These are phyloP conservation scores for Shargacucullia verbasci DNA, from an alignment of 2,888 invertebrate species.

Conservation along the genomic window DNA sequence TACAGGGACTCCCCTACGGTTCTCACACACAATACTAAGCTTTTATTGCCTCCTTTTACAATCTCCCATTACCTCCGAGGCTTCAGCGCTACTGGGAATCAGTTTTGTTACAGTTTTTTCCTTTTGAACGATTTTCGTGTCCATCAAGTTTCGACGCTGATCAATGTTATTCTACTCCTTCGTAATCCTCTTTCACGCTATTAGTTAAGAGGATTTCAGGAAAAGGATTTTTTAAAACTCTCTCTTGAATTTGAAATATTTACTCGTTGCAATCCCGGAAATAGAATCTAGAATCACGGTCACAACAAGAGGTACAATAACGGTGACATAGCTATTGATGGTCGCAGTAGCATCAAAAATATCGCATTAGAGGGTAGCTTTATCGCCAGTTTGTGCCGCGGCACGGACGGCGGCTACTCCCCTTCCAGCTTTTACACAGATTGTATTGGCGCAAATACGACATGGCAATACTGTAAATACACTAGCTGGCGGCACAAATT, in stretches of 20 bases:
- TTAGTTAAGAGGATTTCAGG: slow-evolving; percentile 58
- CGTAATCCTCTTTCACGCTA: slow-evolving; percentile 61
- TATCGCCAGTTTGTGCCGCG: slow-evolving; percentile 67
- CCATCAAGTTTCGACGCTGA: slow-evolving; percentile 74
- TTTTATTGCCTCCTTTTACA: slow-evolving; percentile 89
- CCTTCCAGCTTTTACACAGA: slow-evolving; percentile 79
- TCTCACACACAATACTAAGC: slow-evolving; percentile 88
- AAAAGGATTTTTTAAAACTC: slow-evolving; percentile 42
- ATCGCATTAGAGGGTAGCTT: slow-evolving; percentile 75
- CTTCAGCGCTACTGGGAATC: slow-evolving; percentile 84
- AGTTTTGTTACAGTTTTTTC: slow-evolving; percentile 86
- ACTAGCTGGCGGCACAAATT: slow-evolving; percentile 82
- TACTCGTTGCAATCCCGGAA: slow-evolving; percentile 41
- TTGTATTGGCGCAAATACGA: slow-evolving; percentile 83
- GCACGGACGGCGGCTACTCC: slow-evolving; percentile 61
- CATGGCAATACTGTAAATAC: slow-evolving; percentile 81
- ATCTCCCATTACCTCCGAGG: slow-evolving; percentile 88
- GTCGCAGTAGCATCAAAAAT: slow-evolving; percentile 74
- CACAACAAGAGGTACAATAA: slow-evolving; percentile 56
- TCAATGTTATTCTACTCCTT: slow-evolving; percentile 65
- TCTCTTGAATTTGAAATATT: slow-evolving; percentile 30
- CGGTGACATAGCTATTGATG: slow-evolving; percentile 62
- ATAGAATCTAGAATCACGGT: slow-evolving; percentile 50
- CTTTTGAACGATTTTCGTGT: slow-evolving; percentile 80
- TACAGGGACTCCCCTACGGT: slow-evolving; percentile 85